These are phyloP conservation scores for Pterocles gutturalis DNA, from an alignment of 2,113 vertebrate species.

Conservation along the genomic window DNA sequence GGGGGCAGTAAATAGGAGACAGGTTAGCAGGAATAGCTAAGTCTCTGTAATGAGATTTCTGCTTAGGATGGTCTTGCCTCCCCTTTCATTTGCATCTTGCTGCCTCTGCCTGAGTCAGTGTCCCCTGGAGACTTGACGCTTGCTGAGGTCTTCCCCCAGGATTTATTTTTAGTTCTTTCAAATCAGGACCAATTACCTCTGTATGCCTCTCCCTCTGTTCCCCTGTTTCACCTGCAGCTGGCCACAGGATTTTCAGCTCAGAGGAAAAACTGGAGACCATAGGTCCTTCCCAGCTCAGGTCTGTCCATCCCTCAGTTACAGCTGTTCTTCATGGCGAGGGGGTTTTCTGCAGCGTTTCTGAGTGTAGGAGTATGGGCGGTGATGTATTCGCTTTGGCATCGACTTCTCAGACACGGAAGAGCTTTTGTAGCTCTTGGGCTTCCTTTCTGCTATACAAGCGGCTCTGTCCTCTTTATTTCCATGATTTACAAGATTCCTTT, in stretches of 20 bases:
- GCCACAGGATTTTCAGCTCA: background rate
- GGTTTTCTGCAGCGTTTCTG: background rate
- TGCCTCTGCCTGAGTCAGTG: slow-evolving; percentile 41
- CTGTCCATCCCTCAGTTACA: background rate
- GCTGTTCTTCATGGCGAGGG: background rate
- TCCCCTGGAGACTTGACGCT: background rate
- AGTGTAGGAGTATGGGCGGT: background rate
- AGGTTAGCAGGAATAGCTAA: slow-evolving; percentile 53
- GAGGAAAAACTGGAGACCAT: background rate
- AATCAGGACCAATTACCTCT: slow-evolving; percentile 30
- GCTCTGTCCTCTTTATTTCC: background rate
- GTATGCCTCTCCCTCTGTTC: background rate
- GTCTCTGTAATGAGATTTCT: slow-evolving; percentile 62
- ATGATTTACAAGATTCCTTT: background rate
- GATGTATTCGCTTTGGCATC: background rate
- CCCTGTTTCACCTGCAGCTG: background rate
- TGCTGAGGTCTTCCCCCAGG: slow-evolving; percentile 52
- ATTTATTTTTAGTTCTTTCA: slow-evolving; percentile 63
- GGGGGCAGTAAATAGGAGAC: slow-evolving; percentile 37
- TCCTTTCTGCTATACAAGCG: background rate
- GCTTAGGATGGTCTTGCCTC: slow-evolving; percentile 20
- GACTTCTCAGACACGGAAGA: background rate
- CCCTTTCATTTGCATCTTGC: background rate
- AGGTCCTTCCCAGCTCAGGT: background rate
- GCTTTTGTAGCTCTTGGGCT: background rate